These are phyloP conservation scores for Sinotaia quadrata DNA, from an alignment of 2,888 invertebrate species.

Conservation along the genomic window DNA sequence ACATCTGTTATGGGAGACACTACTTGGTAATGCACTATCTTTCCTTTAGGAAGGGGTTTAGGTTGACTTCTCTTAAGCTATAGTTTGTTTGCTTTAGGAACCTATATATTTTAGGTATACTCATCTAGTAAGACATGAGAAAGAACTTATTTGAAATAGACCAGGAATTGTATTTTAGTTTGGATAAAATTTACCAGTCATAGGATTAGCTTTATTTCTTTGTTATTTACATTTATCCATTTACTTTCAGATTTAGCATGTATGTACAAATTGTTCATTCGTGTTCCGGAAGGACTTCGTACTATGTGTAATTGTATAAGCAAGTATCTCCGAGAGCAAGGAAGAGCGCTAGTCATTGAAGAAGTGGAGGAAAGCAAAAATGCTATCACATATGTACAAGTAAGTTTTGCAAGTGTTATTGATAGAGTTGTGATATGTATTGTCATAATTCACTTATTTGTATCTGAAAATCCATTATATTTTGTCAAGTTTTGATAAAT, in stretches of 20 bases:
- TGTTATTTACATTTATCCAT: neutral
- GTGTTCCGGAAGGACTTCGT: conserved; percentile 92
- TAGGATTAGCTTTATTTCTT: neutral
- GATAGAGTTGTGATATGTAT: neutral
- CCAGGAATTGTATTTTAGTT: neutral
- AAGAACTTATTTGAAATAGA: neutral
- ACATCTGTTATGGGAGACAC: too few relatives aligned
- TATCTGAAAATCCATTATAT: neutral
- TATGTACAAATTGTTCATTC: conserved; percentile 96
- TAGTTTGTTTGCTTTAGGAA: too few relatives aligned
- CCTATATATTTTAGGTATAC: too few relatives aligned
- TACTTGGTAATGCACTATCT: too few relatives aligned
- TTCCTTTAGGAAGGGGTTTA: too few relatives aligned
- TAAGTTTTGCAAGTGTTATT: conserved; percentile 32
- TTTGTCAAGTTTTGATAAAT: neutral
- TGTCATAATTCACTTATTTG: neutral
- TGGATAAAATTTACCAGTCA: neutral
- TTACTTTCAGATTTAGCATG: conserved; percentile 86
- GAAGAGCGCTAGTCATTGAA: conserved; percentile 94
- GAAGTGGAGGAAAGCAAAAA: conserved; percentile 85
- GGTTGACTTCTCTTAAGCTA: too few relatives aligned
- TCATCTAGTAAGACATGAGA: too few relatives aligned
- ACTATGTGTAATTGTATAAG: conserved; percentile 95
- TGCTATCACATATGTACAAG: conserved; percentile 71
- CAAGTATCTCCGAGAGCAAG: conserved; percentile 94